These are phyloP conservation scores for Calcarius lapponicus DNA, from an alignment of 2,797 vertebrate genomes.

Conservation along the genomic window DNA sequence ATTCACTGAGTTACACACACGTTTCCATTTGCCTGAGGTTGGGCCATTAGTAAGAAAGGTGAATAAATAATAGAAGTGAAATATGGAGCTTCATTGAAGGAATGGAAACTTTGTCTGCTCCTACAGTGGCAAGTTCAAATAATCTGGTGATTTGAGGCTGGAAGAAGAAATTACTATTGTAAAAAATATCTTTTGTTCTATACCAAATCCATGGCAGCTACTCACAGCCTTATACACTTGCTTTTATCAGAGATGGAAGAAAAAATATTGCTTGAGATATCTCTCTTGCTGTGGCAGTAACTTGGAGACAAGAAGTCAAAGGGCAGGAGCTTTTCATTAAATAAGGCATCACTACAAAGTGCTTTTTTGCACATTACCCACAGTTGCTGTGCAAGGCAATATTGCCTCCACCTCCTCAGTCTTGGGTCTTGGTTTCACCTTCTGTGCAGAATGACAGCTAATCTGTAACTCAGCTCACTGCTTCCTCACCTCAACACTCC, in stretches of 20 bases:
- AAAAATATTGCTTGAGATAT: background rate
- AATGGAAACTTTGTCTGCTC: background rate
- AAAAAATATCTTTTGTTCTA: background rate
- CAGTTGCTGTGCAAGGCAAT: background rate
- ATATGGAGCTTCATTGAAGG: background rate
- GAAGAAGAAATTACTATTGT: background rate
- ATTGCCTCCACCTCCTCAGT: background rate
- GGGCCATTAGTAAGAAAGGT: background rate
- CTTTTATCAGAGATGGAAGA: background rate
- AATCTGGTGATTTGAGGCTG: background rate
- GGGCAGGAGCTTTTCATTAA: slow-evolving; percentile 26
- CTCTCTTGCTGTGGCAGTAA: background rate
- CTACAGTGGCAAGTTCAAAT: background rate
- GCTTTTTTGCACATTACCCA: background rate
- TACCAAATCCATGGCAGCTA: background rate
- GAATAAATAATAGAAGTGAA: background rate
- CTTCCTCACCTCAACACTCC: background rate
- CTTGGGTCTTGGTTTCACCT: background rate
- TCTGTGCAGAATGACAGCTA: background rate
- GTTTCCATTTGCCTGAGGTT: background rate
- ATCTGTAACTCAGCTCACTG: background rate
- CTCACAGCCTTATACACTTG: background rate
- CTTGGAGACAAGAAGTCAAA: slow-evolving; percentile 9
- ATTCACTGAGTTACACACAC: background rate
- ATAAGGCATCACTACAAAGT: background rate